Percentiles rank a stretch among this genome's conserved stretches.
Conservation (phyloP, 2,888 invertebrate species). For the Microctonus aethiopoides region DNA sequence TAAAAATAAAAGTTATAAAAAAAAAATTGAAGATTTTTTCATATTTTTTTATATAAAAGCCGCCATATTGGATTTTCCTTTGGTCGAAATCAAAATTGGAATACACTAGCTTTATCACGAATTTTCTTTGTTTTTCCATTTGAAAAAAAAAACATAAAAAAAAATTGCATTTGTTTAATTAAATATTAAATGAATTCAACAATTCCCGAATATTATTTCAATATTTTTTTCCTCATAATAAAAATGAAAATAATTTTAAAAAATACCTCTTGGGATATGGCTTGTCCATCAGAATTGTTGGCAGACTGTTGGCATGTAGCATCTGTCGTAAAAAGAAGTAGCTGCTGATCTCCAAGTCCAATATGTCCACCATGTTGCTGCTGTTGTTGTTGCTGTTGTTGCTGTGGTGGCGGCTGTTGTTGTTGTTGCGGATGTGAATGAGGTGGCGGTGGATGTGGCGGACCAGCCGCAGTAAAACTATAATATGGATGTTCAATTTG, state of each 20-base stretch:
- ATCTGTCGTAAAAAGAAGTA: slow-evolving; percentile 60
- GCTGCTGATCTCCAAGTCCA: slow-evolving; percentile 60
- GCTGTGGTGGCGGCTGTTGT: slow-evolving; percentile 44
- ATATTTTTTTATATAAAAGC: no score
- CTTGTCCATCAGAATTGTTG: slow-evolving; percentile 54
- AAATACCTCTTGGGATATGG: slow-evolving; percentile 57
- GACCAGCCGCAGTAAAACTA: slow-evolving; percentile 54
- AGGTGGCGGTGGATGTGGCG: slow-evolving; percentile 51
- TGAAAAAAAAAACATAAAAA: no score
- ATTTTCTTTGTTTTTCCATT: no score
- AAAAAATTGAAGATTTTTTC: no score
- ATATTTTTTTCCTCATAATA: no score
- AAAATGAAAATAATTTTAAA: no score
- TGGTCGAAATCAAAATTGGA: no score
- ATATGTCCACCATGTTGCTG: slow-evolving; percentile 55
- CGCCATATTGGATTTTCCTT: no score
- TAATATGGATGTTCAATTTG: slow-evolving; percentile 63
- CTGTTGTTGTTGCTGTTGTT: not conserved
- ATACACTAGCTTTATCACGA: no score
- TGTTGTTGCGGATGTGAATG: slow-evolving; percentile 43
- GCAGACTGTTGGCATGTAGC: slow-evolving; percentile 52
- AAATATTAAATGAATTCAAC: no score
- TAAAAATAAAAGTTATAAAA: no score
- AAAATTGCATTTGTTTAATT: no score
- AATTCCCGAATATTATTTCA: not conserved